A percentile compares a stretch with the other conserved stretches of the same genome.
Conservation (phyloP, 2,113 vertebrate species). For the Todiramphus chloris region DNA sequence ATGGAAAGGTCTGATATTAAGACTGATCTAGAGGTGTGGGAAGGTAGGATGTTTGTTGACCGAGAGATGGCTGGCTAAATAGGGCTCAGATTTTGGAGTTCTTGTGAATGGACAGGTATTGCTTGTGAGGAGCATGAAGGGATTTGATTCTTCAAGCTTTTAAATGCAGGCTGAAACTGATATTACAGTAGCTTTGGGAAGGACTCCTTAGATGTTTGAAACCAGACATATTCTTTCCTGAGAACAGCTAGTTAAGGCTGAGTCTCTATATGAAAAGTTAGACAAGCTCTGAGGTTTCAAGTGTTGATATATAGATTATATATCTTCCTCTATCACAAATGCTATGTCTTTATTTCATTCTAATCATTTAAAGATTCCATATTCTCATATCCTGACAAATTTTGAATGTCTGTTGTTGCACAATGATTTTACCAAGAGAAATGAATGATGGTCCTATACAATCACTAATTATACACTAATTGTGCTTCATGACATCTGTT, state of each 20-base stretch:
- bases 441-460: neutral
- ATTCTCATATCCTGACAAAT: neutral
- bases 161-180: neutral
- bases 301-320: neutral
- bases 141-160: neutral
- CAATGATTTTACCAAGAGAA: slow-evolving; percentile 7
- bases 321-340: neutral
- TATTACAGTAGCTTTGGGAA: neutral
- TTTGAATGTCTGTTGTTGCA: neutral
- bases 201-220: neutral
- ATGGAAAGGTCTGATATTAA: neutral
- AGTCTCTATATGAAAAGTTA: neutral
- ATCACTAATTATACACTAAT: slow-evolving; percentile 12
- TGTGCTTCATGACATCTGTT: slow-evolving; percentile 44
- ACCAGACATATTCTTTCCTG: neutral
- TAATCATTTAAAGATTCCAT: neutral
- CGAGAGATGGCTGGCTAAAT: neutral
- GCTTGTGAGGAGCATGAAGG: neutral
- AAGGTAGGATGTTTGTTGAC: neutral
- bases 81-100: neutral
- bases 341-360: neutral
- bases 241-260: neutral
- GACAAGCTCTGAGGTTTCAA: neutral
- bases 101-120: neutral
- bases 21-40: neutral